These are phyloP conservation scores for Morone saxatilis DNA, from an alignment of 2,113 vertebrate genomes.

Conservation along the genomic window DNA sequence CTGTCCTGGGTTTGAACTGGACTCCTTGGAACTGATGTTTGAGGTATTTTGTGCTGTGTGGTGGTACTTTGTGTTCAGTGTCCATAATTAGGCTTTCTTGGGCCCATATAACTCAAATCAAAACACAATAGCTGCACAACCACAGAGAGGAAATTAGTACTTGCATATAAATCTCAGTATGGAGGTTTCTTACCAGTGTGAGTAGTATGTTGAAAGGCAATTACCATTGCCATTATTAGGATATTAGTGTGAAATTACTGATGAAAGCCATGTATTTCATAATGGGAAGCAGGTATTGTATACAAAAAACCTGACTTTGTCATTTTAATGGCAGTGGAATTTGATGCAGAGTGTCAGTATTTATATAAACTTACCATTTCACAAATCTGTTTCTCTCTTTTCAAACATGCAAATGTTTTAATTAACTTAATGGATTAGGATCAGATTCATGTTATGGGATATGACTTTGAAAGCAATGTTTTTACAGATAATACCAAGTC, in stretches of 20 bases:
- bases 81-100: not conserved
- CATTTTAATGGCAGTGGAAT: not conserved
- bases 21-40: not conserved
- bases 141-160: not conserved
- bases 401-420: conserved; percentile 64
- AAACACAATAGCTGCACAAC: not conserved
- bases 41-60: not conserved
- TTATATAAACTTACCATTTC: conserved; percentile 23
- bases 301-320: not conserved
- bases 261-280: not conserved
- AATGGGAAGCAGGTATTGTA: not conserved
- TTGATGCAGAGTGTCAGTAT: conserved; percentile 17
- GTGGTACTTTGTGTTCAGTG: not conserved
- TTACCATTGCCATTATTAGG: not conserved
- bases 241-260: not conserved
- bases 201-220: not conserved
- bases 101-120: not conserved
- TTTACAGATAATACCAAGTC: conserved; percentile 63
- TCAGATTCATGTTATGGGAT: conserved; percentile 53
- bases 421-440: conserved; percentile 73
- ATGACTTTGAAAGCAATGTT: conserved; percentile 57
- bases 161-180: not conserved
- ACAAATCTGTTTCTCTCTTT: conserved; percentile 38
- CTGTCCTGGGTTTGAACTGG: no score
- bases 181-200: not conserved